Conservation (phyloP, 2,113 vertebrate species). For the Sinocyclocheilus rhinocerous region DNA sequence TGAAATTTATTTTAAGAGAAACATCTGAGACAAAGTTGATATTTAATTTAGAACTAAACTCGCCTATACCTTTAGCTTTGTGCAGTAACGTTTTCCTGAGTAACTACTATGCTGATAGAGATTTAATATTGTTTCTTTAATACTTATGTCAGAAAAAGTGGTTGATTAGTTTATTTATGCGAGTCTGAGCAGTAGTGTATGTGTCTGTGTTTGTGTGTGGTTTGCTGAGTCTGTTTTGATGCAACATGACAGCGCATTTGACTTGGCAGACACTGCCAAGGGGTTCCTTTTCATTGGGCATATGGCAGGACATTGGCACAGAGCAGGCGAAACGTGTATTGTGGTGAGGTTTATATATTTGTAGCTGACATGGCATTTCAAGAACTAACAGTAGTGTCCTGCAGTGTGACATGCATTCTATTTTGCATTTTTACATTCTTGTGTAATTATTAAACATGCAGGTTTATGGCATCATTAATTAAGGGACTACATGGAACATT, state of each 20-base stretch:
- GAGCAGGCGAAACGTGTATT: slow-evolving; percentile 67
- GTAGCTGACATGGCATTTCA: not conserved
- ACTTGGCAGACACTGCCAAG: slow-evolving; percentile 82
- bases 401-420: slow-evolving; percentile 1
- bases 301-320: slow-evolving; percentile 86
- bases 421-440: not conserved
- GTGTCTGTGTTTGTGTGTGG: slow-evolving; percentile 33
- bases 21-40: too few species aligned
- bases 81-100: not conserved
- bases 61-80: too few species aligned
- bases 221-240: slow-evolving; percentile 16
- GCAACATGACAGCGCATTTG: slow-evolving; percentile 78
- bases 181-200: not conserved
- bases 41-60: not conserved
- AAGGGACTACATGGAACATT: not conserved
- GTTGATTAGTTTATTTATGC: not conserved
- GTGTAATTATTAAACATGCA: not conserved
- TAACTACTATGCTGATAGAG: not conserved
- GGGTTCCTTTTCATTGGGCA: slow-evolving; percentile 87
- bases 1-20: not conserved
- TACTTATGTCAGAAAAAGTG: not conserved
- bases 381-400: slow-evolving; percentile 1
- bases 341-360: slow-evolving; percentile 4
- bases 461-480: not conserved
- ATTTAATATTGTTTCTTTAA: not conserved